A percentile compares a stretch with the other conserved stretches of the same genome.
Evolutionary conservation across 2,888 invertebrate genomes (phyloP).

Genomic region (Agriopis marginaria): DNA sequence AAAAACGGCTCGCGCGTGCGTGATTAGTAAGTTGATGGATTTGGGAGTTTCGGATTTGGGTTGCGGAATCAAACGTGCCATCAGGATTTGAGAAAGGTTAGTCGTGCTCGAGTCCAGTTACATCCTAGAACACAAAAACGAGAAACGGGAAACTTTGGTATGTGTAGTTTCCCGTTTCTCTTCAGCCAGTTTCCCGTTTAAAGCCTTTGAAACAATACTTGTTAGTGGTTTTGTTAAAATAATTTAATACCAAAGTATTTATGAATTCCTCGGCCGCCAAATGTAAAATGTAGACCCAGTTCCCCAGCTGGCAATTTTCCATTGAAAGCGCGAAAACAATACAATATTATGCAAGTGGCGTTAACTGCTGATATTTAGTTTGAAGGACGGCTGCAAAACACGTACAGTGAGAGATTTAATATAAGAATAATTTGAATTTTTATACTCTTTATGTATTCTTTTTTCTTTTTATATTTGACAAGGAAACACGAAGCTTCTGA

Average conservation of each 20-base stretch:
- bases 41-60: too few species aligned
- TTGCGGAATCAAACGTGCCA: too few species aligned
- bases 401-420: background rate
- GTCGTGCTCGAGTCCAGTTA: background rate
- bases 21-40: too few species aligned
- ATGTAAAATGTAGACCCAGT: constrained; percentile 11
- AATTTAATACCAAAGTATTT: constrained; percentile 10
- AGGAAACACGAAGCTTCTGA: too few species aligned
- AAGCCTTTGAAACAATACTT: background rate
- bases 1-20: too few species aligned
- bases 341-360: constrained; percentile 25
- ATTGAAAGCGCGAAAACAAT: constrained; percentile 30
- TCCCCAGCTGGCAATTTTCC: constrained; percentile 32
- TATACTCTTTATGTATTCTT: too few species aligned
- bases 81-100: too few species aligned
- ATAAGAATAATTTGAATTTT: too few species aligned
- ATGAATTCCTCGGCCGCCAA: constrained; percentile 14
- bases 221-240: constrained; percentile 9
- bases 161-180: background rate
- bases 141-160: too few species aligned
- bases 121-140: background rate
- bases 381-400: constrained; percentile 21
- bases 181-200: background rate
- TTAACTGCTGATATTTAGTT: constrained; percentile 21
- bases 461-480: too few species aligned